These are phyloP conservation scores for Scopus umbretta DNA, from an alignment of 2,113 vertebrate genomes.

Conservation along the genomic window DNA sequence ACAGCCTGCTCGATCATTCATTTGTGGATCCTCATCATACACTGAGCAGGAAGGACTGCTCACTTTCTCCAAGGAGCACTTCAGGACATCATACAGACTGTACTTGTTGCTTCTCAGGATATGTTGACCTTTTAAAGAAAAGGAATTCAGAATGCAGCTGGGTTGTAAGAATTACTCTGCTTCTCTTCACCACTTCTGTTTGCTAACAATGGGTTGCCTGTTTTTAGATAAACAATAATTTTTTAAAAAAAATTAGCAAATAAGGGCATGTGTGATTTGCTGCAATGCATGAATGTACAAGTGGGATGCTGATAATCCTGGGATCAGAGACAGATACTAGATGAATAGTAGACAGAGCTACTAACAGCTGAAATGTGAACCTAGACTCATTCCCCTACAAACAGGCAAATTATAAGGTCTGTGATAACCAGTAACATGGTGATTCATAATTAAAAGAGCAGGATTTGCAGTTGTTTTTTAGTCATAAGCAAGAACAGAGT, in stretches of 20 bases:
- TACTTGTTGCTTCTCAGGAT: not conserved
- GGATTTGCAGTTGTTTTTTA: not conserved
- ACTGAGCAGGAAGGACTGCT: not conserved
- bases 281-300: not conserved
- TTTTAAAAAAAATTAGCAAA: not conserved
- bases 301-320: not conserved
- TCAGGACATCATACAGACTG: not conserved
- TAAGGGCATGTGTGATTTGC: not conserved
- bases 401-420: not conserved
- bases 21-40: not conserved
- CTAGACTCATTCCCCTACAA: not conserved
- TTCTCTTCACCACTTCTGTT: not conserved
- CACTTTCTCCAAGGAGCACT: not conserved
- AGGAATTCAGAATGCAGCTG: constrained; percentile 24
- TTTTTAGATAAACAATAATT: not conserved
- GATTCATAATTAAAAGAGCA: not conserved
- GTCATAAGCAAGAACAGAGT: not conserved
- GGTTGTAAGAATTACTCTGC: not conserved
- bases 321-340: not conserved
- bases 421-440: not conserved
- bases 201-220: not conserved
- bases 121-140: not conserved
- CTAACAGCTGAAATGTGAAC: not conserved
- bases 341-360: not conserved
- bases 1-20: not conserved